Evolutionary conservation across 2,113 vertebrate species (phyloP).

Genomic region (Corvus moneduloides): DNA sequence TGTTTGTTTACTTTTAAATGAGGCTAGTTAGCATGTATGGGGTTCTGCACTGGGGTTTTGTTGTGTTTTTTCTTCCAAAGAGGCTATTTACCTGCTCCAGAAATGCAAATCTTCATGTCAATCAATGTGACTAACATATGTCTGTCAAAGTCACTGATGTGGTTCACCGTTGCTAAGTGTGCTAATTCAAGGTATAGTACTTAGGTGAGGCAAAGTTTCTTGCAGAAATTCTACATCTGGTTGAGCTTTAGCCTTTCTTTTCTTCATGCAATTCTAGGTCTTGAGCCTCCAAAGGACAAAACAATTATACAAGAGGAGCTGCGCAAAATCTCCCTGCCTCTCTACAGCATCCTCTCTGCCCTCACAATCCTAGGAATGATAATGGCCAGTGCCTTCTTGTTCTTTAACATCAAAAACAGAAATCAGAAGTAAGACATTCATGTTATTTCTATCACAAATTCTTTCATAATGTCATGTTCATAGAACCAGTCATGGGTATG

Average conservation of each 20-base stretch:
- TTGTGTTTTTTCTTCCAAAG: neutral
- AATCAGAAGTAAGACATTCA: slow-evolving; percentile 90
- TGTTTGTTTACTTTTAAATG: slow-evolving; percentile 5
- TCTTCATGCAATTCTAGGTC: slow-evolving; percentile 73
- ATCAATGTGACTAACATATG: neutral
- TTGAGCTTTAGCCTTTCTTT: neutral
- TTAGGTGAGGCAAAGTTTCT: neutral
- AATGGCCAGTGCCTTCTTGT: slow-evolving; percentile 96
- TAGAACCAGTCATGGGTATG: neutral
- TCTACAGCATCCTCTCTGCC: slow-evolving; percentile 97
- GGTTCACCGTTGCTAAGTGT: neutral
- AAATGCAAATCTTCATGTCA: neutral
- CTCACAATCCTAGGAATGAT: slow-evolving; percentile 97
- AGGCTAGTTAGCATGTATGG: neutral
- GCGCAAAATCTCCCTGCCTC: slow-evolving; percentile 94
- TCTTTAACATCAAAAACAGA: slow-evolving; percentile 99
- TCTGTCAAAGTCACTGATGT: neutral
- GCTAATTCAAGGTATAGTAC: neutral
- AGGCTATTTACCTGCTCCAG: neutral
- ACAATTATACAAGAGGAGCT: slow-evolving; percentile 91
- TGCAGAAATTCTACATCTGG: neutral
- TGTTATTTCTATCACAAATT: neutral
- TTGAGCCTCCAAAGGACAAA: slow-evolving; percentile 94
- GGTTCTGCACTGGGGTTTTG: neutral
- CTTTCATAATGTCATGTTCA: neutral